Evolutionary conservation across 1,140 invertebrate genomes (phyloP), one percentile per base, ranked within the genome.

Genomic region (Anoplophora glabripennis): DNA sequence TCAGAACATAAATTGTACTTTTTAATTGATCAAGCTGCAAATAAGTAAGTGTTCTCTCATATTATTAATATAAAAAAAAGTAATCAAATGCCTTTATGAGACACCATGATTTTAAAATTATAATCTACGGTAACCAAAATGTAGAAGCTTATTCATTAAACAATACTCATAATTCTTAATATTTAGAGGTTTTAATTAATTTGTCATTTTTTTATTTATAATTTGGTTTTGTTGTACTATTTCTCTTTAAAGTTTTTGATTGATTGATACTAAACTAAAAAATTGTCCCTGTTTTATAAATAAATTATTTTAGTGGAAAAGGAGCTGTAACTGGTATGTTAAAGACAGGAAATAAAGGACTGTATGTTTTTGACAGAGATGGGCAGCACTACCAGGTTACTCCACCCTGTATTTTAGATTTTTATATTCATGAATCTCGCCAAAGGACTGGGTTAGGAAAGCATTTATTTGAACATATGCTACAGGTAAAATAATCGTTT

Each of bases 401-500:
- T 56, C 86, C 90, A 1, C 77, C 89, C 7, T 94, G 91, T 71
- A 81, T 95, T 46, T 77, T 96, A 45, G 93, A 96, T 71, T 94
- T 95, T 78, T 96, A 91, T 72, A 81, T 95, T 33, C 87, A 92
- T 66, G 88, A 89, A 71, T 83, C 86, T 0, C 79, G 81, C 34
- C 93, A 95, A 75, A 81, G 92, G 35, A 82, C 82, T 68, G 92
- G 92, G 14, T 82, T 85, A 67, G 92, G 92, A 12, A 86, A 85
- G 62, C 77, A 78, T 51, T 76, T 94, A 0, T 93, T 92, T 72
- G 86, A 93, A 63, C 78, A 86, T 57, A 93, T 94, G 90, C 71
- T 94, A 12, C 69, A 80, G 58, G 86, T 83, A 76, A 78, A 81
- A n/a, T 4, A 15, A 10, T 47, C 0, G 11, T 21, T 18, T 47